Base-by-base conservation (phyloP, 2,113 vertebrate genomes). In the Etheostoma cragini region DNA sequence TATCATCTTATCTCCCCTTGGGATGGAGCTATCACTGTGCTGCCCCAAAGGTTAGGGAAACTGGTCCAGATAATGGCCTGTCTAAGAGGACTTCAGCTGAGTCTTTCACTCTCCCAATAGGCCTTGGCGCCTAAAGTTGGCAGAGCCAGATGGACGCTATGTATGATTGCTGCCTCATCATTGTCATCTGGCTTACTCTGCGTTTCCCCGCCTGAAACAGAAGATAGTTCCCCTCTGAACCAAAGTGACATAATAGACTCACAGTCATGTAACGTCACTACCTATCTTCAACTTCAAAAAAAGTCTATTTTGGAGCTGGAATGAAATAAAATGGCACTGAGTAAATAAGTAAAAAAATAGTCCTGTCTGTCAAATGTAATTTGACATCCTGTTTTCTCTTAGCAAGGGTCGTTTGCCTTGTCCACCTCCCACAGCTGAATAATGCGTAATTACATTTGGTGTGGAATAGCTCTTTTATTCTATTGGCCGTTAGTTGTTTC, bases 1-100 rank as follows among this genome's bases (percentile, higher is more conserved):
- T 70, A 54, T 87, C 65, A 76, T 67, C 38, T 53, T n/a, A 50
- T 88, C 72, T 87, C 52, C 65, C 79, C 45, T 65, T 7, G 78
- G 71, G 86, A 76, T 63, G 60, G 26, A 50, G 49, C 64, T 87
- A 80, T 91, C 69, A 65, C 76, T 57, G 49, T 52, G 53, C 75
- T 82, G 82, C 86, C 85, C 80, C 38, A 75, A 85, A 91, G 85
- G 89, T 91, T 80, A 88, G 57, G 78, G 75, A 87, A 88, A 86
- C 85, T 79, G 64, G 77, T 91, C 72, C 72, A 88, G 87, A 92
- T 93, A 90, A 92, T 91, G 75, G 85, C 65, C 86, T 82, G 88
- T 89, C 90, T 81, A 57, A 91, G 74, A 87, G 72, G 83, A 86
- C 81, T 87, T 85, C 68, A 87, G 88, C 83, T 72, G 75, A 78